These are phyloP conservation scores for Meganola albula DNA, from an alignment of 2,888 invertebrate species.

Conservation along the genomic window DNA sequence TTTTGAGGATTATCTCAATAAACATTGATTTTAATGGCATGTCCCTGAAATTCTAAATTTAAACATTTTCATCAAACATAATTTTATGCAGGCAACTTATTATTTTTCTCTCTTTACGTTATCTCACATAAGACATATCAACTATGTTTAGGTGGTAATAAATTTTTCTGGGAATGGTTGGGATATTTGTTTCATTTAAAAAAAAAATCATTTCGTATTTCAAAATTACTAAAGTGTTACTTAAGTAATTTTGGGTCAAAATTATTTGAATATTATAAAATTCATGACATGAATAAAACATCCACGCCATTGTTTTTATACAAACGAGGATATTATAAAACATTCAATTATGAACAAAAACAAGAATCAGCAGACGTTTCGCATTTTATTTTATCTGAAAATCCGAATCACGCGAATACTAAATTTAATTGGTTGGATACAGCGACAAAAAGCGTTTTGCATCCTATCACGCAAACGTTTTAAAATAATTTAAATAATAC, in stretches of 20 bases:
- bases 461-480: conserved; percentile 57
- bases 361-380: conserved; percentile 21
- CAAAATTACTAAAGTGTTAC: no score
- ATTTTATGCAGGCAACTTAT: no score
- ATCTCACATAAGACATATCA: no score
- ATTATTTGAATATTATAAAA: no score
- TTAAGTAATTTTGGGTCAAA: no score
- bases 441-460: conserved; percentile 63
- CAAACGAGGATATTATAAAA: conserved; percentile 18
- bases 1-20: conserved; percentile 38
- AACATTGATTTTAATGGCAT: conserved; percentile 28
- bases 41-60: no score
- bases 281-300: conserved; percentile 10
- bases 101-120: no score
- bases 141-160: no score
- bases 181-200: no score
- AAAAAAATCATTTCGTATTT: no score
- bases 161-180: no score
- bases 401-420: conserved; percentile 64
- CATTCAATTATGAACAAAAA: conserved; percentile 27
- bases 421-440: conserved; percentile 57
- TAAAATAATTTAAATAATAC: conserved; percentile 63
- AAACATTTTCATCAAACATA: no score
- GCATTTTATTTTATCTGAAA: conserved; percentile 38
- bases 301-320: conserved; percentile 18